Conservation (phyloP, 2,888 invertebrate species). For the Tineola bisselliella region DNA sequence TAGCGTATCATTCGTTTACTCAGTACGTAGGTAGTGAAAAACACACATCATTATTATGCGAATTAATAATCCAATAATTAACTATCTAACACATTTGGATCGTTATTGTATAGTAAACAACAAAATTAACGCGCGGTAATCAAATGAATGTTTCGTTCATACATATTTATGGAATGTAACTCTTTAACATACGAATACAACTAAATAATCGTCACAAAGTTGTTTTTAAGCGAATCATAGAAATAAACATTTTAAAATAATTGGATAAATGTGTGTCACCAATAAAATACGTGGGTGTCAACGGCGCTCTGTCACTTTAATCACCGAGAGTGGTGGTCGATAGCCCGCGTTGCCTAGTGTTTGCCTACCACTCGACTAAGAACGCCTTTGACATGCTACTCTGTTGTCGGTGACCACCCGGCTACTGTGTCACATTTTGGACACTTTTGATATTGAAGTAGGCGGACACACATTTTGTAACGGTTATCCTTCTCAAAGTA, state of each 20-base stretch:
- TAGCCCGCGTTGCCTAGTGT: constrained; percentile 52
- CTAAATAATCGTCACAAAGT: neutral
- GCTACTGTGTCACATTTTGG: constrained; percentile 16
- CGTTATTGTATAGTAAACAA: neutral
- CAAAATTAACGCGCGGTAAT: neutral
- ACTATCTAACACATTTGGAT: neutral
- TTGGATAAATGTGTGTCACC: neutral
- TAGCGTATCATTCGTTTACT: constrained; percentile 21
- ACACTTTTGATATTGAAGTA: constrained; percentile 38
- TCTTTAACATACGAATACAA: neutral
- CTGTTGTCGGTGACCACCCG: constrained; percentile 5
- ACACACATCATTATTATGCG: constrained; percentile 22
- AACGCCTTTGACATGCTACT: constrained; percentile 58
- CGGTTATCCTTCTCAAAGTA: constrained; percentile 30
- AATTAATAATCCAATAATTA: constrained; percentile 35
- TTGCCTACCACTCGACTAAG: constrained; percentile 52
- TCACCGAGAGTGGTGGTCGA: constrained; percentile 59
- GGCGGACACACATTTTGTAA: neutral
- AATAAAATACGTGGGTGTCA: constrained; percentile 43
- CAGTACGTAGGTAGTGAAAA: neutral
- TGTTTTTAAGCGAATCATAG: neutral
- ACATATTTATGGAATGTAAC: neutral
- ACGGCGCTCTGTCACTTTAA: constrained; percentile 58
- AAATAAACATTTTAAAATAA: neutral
- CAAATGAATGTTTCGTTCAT: neutral